A percentile compares a stretch with the other conserved stretches of the same genome.
Conservation (phyloP, 2,888 invertebrate genomes). For the Argynnis bischoffii region DNA sequence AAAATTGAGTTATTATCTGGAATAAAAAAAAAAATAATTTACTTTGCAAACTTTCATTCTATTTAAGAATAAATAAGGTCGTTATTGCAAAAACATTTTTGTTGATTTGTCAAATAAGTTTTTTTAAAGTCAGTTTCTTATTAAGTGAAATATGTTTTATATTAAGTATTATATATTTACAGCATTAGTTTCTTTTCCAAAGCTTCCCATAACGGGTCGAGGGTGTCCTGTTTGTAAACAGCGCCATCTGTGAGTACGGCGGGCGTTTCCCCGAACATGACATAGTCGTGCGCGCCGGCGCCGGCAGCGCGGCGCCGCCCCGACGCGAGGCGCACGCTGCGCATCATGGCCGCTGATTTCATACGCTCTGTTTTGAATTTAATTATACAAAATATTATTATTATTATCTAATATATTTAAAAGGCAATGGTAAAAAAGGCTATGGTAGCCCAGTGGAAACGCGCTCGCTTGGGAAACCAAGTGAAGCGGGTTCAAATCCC, state of each 20-base stretch:
- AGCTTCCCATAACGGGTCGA: constrained; percentile 68
- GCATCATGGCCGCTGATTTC: constrained; percentile 65
- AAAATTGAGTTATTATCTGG: not conserved
- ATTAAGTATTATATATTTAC: constrained; percentile 33
- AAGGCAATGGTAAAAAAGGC: too few relatives aligned
- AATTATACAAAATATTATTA: too few relatives aligned
- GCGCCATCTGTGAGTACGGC: constrained; percentile 43
- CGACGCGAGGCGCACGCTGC: constrained; percentile 49
- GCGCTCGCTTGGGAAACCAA: too few relatives aligned
- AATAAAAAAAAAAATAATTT: too few relatives aligned
- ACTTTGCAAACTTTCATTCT: too few relatives aligned
- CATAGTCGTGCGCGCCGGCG: constrained; percentile 39
- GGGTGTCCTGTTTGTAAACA: constrained; percentile 38
- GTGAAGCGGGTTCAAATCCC: too few relatives aligned
- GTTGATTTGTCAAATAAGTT: too few relatives aligned
- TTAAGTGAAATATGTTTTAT: not conserved
- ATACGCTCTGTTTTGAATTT: constrained; percentile 56
- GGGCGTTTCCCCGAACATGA: constrained; percentile 48
- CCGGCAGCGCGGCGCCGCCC: constrained; percentile 24
- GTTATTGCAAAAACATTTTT: too few relatives aligned
- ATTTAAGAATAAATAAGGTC: too few relatives aligned
- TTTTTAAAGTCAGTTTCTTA: too few relatives aligned
- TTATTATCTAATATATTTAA: too few relatives aligned
- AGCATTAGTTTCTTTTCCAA: constrained; percentile 63
- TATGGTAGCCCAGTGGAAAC: too few relatives aligned